These are phyloP conservation scores for Nymphalis polychloros DNA, from an alignment of 2,888 invertebrate species.

Conservation along the genomic window DNA sequence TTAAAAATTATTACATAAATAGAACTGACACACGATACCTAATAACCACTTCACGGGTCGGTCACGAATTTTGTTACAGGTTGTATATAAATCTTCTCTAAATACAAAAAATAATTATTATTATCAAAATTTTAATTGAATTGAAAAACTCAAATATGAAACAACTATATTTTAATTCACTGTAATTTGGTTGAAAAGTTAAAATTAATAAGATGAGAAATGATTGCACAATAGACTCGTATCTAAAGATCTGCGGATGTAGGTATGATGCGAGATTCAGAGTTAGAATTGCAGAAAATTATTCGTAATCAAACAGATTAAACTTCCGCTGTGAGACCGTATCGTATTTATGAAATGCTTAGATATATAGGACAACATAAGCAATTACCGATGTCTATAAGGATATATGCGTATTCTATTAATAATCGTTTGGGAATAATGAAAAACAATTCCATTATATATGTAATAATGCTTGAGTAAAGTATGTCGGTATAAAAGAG, in stretches of 20 bases:
- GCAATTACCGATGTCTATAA: neutral
- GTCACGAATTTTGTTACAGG: too few species aligned
- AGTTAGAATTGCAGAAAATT: conserved; percentile 26
- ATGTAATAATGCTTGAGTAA: too few species aligned
- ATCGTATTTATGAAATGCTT: conserved; percentile 13
- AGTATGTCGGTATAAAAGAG: too few species aligned
- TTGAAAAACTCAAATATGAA: neutral
- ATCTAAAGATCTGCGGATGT: conserved; percentile 1
- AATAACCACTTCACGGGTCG: too few species aligned
- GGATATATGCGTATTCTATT: too few species aligned
- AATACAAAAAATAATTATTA: too few species aligned
- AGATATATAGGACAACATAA: neutral
- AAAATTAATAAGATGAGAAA: conserved; percentile 3
- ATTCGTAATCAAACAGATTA: conserved; percentile 28
- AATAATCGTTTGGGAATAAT: too few species aligned
- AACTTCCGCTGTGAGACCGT: conserved; percentile 13
- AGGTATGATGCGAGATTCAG: conserved; percentile 7
- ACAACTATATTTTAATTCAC: neutral
- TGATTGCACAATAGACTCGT: conserved; percentile 2
- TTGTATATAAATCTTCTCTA: too few species aligned
- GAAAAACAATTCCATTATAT: too few species aligned
- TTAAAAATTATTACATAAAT: too few species aligned
- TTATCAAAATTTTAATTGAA: too few species aligned
- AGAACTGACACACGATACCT: too few species aligned
- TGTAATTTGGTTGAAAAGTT: neutral